Evolutionary conservation across 1,140 invertebrate genomes (phyloP).

Genomic region (Camponotus vicinus): DNA sequence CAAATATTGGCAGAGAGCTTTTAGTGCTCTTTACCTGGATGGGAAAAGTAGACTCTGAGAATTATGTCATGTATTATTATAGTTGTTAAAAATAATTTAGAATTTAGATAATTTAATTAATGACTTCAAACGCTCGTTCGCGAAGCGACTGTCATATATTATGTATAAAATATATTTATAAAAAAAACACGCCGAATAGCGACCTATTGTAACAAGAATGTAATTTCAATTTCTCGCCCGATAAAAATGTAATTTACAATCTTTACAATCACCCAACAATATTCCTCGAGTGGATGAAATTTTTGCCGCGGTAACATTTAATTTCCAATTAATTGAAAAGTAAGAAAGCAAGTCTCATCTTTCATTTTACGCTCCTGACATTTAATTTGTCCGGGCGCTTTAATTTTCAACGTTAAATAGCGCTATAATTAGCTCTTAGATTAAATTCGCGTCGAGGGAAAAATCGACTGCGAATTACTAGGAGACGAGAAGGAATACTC

Average conservation of each 20-base stretch:
- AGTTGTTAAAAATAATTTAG: background rate
- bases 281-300: slow-evolving; percentile 14
- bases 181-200: background rate
- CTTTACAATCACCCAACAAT: slow-evolving; percentile 11
- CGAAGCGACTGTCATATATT: no score
- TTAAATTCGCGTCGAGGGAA: slow-evolving; percentile 40
- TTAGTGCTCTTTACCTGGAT: background rate
- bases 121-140: no score
- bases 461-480: slow-evolving; percentile 49
- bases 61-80: background rate
- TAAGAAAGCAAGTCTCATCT: slow-evolving; percentile 27
- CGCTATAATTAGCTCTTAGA: slow-evolving; percentile 54
- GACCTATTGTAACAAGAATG: background rate
- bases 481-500: slow-evolving; percentile 8
- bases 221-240: background rate
- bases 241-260: background rate
- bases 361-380: slow-evolving; percentile 47
- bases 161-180: background rate
- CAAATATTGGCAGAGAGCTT: background rate
- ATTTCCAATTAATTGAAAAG: slow-evolving; percentile 43
- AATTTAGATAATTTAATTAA: no score
- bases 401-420: slow-evolving; percentile 61
- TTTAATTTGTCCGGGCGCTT: slow-evolving; percentile 53
- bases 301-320: slow-evolving; percentile 30
- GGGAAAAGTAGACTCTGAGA: background rate